Evolutionary conservation across 2,888 invertebrate genomes (phyloP).

Genomic region (Eudasyphora cyanicolor): DNA sequence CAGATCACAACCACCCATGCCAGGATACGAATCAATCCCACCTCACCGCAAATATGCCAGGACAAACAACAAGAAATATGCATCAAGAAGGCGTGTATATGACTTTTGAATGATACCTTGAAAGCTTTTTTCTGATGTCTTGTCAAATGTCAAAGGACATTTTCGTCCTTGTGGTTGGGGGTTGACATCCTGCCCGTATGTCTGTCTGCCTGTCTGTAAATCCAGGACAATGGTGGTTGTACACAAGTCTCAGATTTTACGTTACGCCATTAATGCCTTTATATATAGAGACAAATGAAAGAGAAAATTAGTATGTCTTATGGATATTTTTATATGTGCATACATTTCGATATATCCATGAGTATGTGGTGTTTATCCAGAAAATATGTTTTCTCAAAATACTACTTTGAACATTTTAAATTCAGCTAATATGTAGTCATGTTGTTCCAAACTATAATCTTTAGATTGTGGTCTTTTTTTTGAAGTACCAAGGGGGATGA

Average conservation of each 20-base stretch:
- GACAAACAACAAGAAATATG: conserved; percentile 43
- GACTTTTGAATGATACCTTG: conserved; percentile 17
- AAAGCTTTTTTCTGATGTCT: conserved; percentile 28
- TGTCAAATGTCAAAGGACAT: conserved; percentile 56
- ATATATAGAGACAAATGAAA: conserved; percentile 37
- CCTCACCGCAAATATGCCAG: neutral
- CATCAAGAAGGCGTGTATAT: conserved; percentile 38
- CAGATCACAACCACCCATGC: neutral
- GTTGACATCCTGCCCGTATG: neutral
- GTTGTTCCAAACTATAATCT: conserved; percentile 11
- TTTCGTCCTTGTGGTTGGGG: neutral
- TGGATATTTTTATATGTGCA: too few relatives aligned
- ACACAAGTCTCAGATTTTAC: neutral
- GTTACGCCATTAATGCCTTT: neutral
- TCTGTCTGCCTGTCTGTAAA: neutral
- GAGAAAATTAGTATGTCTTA: neutral
- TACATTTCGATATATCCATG: too few relatives aligned
- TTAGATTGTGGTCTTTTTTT: neutral
- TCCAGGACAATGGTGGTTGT: neutral
- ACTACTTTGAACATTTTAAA: neutral
- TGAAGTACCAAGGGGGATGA: neutral
- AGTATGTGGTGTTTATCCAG: neutral
- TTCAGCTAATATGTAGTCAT: neutral
- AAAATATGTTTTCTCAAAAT: neutral
- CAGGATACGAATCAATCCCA: neutral